These are phyloP conservation scores for Electrophaes corylata DNA, from an alignment of 2,888 invertebrate species.

Conservation along the genomic window DNA sequence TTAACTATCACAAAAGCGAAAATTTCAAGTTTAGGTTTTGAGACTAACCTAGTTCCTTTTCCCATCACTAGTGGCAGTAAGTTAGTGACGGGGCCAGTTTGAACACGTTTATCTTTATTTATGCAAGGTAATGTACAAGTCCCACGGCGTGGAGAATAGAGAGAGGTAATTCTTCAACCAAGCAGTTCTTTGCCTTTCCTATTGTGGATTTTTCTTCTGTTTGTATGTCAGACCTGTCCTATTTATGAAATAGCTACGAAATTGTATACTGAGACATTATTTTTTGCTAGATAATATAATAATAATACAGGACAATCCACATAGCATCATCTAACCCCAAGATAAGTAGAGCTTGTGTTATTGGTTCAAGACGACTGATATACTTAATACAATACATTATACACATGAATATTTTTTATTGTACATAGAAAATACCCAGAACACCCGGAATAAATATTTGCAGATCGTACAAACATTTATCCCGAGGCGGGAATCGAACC, in stretches of 20 bases:
- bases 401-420: too few species aligned
- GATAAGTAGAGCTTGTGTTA: not conserved
- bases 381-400: too few species aligned
- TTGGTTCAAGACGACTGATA: too few species aligned
- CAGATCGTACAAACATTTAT: too few species aligned
- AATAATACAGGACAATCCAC: too few species aligned
- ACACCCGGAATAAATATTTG: too few species aligned
- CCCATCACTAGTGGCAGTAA: conserved; percentile 30
- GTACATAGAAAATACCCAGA: too few species aligned
- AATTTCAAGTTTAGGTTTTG: not conserved
- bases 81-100: conserved; percentile 34
- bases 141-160: conserved; percentile 19
- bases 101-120: conserved; percentile 40
- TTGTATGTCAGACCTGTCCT: conserved; percentile 6
- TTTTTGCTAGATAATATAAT: too few species aligned
- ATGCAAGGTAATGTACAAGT: conserved; percentile 37
- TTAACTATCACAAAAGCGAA: too few species aligned
- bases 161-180: conserved; percentile 27
- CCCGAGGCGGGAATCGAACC: too few species aligned
- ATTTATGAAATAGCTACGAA: conserved; percentile 1
- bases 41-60: not conserved
- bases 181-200: conserved; percentile 16
- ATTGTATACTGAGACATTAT: not conserved
- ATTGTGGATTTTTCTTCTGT: conserved; percentile 12
- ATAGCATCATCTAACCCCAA: too few species aligned